These are phyloP conservation scores for Chamaea fasciata DNA, from an alignment of 2,113 vertebrate species.

Conservation along the genomic window DNA sequence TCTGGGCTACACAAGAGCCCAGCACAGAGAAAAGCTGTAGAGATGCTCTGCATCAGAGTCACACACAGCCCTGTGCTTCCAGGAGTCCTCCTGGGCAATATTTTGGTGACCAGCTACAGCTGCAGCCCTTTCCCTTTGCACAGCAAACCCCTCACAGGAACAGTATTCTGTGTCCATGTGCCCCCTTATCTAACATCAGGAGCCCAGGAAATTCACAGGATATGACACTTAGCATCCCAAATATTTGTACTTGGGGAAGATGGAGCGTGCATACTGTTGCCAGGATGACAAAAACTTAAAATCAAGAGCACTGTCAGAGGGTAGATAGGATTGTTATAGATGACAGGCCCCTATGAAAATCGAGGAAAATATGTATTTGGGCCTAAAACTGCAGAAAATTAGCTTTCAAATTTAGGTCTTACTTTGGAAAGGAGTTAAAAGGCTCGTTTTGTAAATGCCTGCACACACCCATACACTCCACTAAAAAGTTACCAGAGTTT, in stretches of 20 bases:
- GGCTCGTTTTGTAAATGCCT: background rate
- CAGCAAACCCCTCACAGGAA: background rate
- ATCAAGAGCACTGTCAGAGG: background rate
- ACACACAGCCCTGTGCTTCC: background rate
- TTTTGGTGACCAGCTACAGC: background rate
- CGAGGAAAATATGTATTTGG: background rate
- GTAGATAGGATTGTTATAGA: background rate
- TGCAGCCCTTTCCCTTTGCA: background rate
- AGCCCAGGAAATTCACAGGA: background rate
- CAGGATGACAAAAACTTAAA: background rate
- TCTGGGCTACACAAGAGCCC: background rate
- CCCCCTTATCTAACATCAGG: rapidly evolving
- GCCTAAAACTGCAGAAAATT: background rate
- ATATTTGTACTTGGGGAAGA: background rate
- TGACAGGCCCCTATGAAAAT: background rate
- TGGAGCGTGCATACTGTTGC: background rate
- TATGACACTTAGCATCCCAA: background rate
- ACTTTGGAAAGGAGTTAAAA: background rate
- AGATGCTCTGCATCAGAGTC: background rate
- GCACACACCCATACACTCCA: background rate
- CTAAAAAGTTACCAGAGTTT: background rate
- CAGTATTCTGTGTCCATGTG: background rate
- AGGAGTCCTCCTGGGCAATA: background rate
- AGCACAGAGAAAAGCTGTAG: background rate
- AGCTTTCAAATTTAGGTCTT: background rate